Evolutionary conservation across 2,888 invertebrate genomes (phyloP).

Genomic region (Oscheius sp.): DNA sequence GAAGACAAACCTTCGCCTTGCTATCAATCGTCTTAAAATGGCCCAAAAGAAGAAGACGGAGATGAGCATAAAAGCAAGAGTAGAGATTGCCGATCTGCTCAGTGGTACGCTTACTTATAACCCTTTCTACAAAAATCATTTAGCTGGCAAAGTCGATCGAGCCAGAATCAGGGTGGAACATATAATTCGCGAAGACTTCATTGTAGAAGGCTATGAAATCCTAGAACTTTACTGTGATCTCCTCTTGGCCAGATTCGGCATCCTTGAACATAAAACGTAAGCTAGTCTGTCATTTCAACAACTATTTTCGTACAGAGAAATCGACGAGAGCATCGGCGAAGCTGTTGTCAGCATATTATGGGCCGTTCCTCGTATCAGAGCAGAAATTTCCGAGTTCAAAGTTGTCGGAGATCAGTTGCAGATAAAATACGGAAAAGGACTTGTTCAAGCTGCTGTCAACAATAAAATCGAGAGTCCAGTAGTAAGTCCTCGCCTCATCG

Average conservation of each 20-base stretch:
- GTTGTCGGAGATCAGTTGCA: conserved; percentile 40
- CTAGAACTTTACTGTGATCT: conserved; percentile 99
- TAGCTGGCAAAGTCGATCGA: conserved; percentile 77
- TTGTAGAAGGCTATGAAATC: conserved; percentile 98
- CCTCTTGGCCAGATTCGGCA: conserved; percentile 91
- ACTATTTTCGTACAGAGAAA: conserved; percentile 75
- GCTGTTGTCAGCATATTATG: conserved; percentile 95
- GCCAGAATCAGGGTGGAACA: conserved; percentile 98
- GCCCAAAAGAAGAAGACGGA: conserved; percentile 98
- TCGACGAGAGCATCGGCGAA: conserved; percentile 96
- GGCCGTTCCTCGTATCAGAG: conserved; percentile 88
- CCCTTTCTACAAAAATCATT: conserved; percentile 27
- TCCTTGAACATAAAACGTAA: conserved; percentile 95
- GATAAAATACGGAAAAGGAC: conserved; percentile 92
- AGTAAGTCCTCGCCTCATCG: conserved; percentile 79
- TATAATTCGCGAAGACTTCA: conserved; percentile 93
- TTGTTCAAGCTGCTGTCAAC: conserved; percentile 87
- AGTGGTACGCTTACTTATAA: not conserved
- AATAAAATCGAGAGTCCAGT: conserved; percentile 80
- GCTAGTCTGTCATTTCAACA: conserved; percentile 42
- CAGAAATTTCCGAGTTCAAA: conserved; percentile 76
- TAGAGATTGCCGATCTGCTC: conserved; percentile 88
- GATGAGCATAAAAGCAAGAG: conserved; percentile 91
- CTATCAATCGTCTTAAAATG: conserved; percentile 91
- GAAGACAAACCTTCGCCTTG: conserved; percentile 92